Base-by-base conservation (phyloP, 1,140 invertebrate species). In the Apocrypta bakeri region DNA sequence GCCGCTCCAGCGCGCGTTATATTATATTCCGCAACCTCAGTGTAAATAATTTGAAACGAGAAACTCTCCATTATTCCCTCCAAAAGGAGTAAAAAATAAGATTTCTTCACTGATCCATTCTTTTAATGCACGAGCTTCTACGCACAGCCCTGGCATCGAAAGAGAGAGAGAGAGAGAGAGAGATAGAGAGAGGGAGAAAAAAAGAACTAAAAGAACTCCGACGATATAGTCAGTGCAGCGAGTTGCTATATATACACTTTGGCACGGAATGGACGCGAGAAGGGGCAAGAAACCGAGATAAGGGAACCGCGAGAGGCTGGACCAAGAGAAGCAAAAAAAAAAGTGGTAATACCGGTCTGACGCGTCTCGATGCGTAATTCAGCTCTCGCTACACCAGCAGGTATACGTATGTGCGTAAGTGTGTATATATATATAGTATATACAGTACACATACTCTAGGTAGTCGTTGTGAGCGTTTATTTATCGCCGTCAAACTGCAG, bases 291-390 rank as follows among this genome's bases (percentile, higher is more conserved):
- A 72, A 79, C 27, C 24, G 73, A 82, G 72, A 82, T 64, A 81
- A 81, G 63, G 33, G 33, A 48, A 71, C 25, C 11, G 31, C 24
- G 69, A 75, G 8, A 72, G 76, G 64, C 8, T 48, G 14, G 4
- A 76, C 61, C n/a, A 61, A 42, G 14, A 42, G 14, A 42, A 63
- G 25, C 2, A 64, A 75, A 31, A 72, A 78, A 79, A 78, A 74
- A 79, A 83, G 81, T 37, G 76, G 81, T 78, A 79, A 83, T 79
- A 83, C 81, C 81, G 81, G 81, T 83, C 81, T 79, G 81, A 79
- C 76, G 81, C 81, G 74, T 77, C 81, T 82, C 48, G 40, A 66
- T 79, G 81, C 81, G 81, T 83, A 83, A 83, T 83, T 83, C 81
- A 83, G 76, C 81, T 56, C 25, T 8, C 4, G 40, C 27, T 27